These are phyloP conservation scores for Chromobotia macracanthus DNA, from an alignment of 2,797 vertebrate genomes.

Conservation along the genomic window DNA sequence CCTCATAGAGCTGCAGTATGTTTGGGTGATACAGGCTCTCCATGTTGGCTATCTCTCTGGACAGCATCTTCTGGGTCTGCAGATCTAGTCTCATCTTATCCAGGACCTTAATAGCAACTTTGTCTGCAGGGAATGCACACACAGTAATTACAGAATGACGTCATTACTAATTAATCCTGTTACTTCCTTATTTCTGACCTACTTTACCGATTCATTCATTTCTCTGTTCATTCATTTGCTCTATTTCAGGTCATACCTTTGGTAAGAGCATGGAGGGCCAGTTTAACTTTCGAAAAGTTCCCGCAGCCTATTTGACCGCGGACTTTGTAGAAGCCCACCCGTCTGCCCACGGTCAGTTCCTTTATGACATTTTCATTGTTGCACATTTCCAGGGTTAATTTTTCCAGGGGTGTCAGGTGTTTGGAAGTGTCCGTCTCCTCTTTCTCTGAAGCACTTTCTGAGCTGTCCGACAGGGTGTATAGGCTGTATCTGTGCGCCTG, in stretches of 20 bases:
- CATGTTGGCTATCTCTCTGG: slow-evolving; percentile 91
- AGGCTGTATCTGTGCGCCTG: slow-evolving; percentile 67
- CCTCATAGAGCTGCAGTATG: slow-evolving; percentile 91
- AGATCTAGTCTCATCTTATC: slow-evolving; percentile 88
- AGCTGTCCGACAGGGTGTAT: slow-evolving; percentile 83
- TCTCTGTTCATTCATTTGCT: too few species aligned
- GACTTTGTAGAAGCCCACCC: slow-evolving; percentile 92
- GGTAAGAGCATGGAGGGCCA: slow-evolving; percentile 89
- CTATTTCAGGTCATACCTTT: slow-evolving; percentile 81
- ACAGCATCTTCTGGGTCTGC: slow-evolving; percentile 86
- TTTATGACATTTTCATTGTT: slow-evolving; percentile 86
- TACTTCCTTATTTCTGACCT: slow-evolving; percentile 74
- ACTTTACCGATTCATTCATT: not conserved
- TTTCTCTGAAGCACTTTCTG: slow-evolving; percentile 66
- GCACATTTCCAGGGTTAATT: slow-evolving; percentile 86
- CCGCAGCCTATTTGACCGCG: slow-evolving; percentile 91
- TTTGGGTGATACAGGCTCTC: slow-evolving; percentile 90
- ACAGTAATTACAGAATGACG: not conserved
- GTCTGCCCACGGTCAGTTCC: slow-evolving; percentile 89
- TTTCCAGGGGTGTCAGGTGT: slow-evolving; percentile 84
- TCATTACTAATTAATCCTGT: slow-evolving; percentile 25
- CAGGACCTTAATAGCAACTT: slow-evolving; percentile 95
- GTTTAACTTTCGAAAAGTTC: slow-evolving; percentile 94
- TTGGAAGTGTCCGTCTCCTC: slow-evolving; percentile 62
- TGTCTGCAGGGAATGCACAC: slow-evolving; percentile 77